Conservation (phyloP, 2,888 invertebrate genomes). For the Drosophila flavopinicola region DNA sequence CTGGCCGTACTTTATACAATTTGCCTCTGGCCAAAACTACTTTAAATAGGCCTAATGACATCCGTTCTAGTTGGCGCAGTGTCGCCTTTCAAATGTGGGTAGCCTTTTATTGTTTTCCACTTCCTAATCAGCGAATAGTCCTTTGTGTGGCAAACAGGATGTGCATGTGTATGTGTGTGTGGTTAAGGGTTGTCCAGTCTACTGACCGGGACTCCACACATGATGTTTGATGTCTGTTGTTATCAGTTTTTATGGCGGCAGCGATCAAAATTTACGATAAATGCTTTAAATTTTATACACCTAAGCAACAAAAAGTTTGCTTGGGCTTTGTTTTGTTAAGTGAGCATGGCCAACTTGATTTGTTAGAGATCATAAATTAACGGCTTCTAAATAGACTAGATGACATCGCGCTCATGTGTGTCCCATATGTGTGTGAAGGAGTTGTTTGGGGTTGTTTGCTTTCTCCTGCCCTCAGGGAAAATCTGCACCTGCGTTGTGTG, state of each 20-base stretch:
- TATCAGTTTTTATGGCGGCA: constrained; percentile 67
- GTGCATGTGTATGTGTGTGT: constrained; percentile 39
- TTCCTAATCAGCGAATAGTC: constrained; percentile 76
- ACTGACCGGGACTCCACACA: constrained; percentile 51
- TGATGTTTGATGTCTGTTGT: constrained; percentile 37
- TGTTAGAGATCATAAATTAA: constrained; percentile 82
- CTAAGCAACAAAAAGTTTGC: constrained; percentile 55
- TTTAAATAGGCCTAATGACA: constrained; percentile 77
- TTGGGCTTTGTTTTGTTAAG: constrained; percentile 70
- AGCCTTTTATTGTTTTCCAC: constrained; percentile 79
- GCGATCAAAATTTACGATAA: constrained; percentile 80
- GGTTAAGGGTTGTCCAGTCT: constrained; percentile 69
- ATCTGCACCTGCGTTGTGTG: constrained; percentile 58
- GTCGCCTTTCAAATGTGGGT: constrained; percentile 58
- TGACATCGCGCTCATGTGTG: constrained; percentile 63
- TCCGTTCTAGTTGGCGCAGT: constrained; percentile 61
- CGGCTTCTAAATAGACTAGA: constrained; percentile 51
- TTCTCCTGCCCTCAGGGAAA: constrained; percentile 59
- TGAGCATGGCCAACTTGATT: constrained; percentile 81
- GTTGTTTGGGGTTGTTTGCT: constrained; percentile 37
- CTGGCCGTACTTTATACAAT: constrained; percentile 29
- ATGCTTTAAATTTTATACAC: constrained; percentile 78
- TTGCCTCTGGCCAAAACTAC: constrained; percentile 64
- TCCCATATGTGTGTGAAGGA: constrained; percentile 65
- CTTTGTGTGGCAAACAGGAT: constrained; percentile 60